Conservation (phyloP, 2,888 invertebrate genomes). For the Tuberolachnus salignus region DNA sequence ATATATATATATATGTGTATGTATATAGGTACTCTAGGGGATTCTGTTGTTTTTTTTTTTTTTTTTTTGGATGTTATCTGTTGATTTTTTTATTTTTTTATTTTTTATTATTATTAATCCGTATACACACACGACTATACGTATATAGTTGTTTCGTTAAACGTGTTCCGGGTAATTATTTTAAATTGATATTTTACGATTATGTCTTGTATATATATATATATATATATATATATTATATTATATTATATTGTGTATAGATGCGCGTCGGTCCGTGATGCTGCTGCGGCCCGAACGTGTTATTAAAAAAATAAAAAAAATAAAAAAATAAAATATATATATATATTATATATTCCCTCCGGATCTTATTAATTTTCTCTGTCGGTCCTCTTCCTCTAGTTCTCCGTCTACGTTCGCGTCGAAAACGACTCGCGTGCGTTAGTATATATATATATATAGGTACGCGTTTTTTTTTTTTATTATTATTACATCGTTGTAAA, state of each 20-base stretch:
- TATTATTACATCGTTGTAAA: slow-evolving; percentile 24
- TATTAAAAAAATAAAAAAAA: slow-evolving; percentile 55
- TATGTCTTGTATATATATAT: slow-evolving; percentile 9
- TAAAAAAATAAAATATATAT: no score
- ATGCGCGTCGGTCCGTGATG: slow-evolving; percentile 5
- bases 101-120: slow-evolving; percentile 24
- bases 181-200: slow-evolving; percentile 56
- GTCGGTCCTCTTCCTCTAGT: background rate
- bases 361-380: slow-evolving; percentile 49
- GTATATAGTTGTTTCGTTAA: slow-evolving; percentile 37
- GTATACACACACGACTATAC: no score
- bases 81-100: background rate
- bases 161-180: slow-evolving; percentile 52
- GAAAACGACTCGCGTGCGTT: background rate
- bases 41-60: slow-evolving; percentile 36
- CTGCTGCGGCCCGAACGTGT: slow-evolving; percentile 39
- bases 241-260: background rate
- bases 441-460: background rate
- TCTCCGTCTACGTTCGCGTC: background rate
- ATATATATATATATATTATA: background rate
- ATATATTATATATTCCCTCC: slow-evolving; percentile 33
- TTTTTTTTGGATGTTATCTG: slow-evolving; percentile 30
- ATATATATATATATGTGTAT: background rate
- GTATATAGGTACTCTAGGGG: background rate
- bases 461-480: no score